Evolutionary conservation across 1,140 invertebrate species (phyloP).

Genomic region (Euglossa dilemma): DNA sequence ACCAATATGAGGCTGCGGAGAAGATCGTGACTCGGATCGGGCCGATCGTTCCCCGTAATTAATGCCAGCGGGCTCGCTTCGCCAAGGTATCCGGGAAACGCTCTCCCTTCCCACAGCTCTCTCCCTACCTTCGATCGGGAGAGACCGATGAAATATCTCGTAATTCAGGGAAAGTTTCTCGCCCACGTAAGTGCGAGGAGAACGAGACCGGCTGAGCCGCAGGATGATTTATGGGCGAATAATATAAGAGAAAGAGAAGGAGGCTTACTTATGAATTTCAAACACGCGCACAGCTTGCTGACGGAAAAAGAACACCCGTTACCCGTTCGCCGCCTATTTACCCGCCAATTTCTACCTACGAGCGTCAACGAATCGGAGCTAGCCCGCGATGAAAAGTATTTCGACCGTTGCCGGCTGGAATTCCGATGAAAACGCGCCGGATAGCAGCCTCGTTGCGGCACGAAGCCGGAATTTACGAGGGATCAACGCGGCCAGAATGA

Average conservation of each 20-base stretch:
- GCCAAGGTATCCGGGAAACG: constrained; percentile 43
- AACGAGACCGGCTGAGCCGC: constrained; percentile 44
- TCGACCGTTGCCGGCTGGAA: background rate
- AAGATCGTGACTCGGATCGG: constrained; percentile 27
- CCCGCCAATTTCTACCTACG: background rate
- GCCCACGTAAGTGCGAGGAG: constrained; percentile 58
- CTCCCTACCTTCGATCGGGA: constrained; percentile 41
- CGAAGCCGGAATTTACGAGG: constrained; percentile 27
- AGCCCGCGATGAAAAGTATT: background rate
- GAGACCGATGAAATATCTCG: constrained; percentile 63
- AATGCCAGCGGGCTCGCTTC: constrained; percentile 50
- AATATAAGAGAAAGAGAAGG: constrained; percentile 28
- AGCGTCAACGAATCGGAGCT: background rate
- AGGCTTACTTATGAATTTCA: constrained; percentile 43
- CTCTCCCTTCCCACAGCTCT: constrained; percentile 6
- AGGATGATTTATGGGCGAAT: constrained; percentile 54
- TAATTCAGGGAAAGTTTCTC: constrained; percentile 65
- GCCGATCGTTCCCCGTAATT: constrained; percentile 64
- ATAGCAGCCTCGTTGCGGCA: background rate
- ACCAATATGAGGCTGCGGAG: background rate
- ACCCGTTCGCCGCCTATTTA: background rate
- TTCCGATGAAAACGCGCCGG: background rate
- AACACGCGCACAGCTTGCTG: background rate
- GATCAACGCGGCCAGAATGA: background rate
- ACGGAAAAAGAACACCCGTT: background rate